Evolutionary conservation across 2,113 vertebrate species (phyloP).

Genomic region (Alces alces): DNA sequence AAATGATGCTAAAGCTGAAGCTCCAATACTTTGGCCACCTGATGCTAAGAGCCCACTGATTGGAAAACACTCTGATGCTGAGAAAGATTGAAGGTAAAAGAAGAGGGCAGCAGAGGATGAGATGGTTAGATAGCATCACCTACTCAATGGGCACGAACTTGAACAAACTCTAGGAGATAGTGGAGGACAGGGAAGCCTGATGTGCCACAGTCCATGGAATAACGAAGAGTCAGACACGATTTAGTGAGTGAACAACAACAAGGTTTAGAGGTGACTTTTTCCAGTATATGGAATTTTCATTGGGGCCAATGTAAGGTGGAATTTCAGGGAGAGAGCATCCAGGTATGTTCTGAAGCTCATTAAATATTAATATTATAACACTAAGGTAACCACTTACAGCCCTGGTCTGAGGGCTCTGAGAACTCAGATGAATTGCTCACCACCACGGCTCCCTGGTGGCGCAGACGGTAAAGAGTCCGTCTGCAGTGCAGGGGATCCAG

Average conservation of each 20-base stretch:
- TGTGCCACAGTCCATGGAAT: accelerated
- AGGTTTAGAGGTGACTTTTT: neutral
- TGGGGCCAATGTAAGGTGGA: neutral
- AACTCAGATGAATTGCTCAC: neutral
- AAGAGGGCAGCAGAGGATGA: neutral
- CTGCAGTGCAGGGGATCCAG: neutral
- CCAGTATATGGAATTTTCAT: neutral
- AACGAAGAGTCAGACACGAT: neutral
- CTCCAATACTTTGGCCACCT: neutral
- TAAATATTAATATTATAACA: neutral
- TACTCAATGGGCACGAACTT: neutral
- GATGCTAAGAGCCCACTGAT: neutral
- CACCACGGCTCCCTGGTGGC: neutral
- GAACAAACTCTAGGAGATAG: neutral
- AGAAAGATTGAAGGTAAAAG: neutral
- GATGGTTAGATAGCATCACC: neutral
- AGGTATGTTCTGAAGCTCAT: neutral
- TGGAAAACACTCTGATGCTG: neutral
- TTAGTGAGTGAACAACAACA: neutral
- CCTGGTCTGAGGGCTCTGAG: neutral
- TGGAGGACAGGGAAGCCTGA: neutral
- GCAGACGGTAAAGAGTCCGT: neutral
- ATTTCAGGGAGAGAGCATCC: neutral
- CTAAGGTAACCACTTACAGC: neutral
- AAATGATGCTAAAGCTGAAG: neutral